Evolutionary conservation across 1,140 invertebrate species (phyloP), one percentile per base, ranked within the genome.

Genomic region (Drosophila ambigua): DNA sequence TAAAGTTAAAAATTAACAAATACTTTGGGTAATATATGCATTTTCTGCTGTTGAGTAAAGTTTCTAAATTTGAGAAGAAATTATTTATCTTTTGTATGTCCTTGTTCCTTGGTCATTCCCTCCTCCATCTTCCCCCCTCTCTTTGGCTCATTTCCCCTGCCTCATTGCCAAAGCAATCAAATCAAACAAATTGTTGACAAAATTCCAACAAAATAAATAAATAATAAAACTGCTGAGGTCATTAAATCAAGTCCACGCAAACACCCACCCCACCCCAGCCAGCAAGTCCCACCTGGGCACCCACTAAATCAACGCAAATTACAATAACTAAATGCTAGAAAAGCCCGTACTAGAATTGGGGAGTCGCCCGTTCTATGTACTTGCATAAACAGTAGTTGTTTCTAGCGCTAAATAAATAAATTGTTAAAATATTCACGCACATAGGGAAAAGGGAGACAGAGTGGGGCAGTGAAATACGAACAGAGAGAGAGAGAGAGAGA

Each of bases 151-250:
- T 46, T 26, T 28, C 20, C 20, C 35, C 28, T 16, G 9, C 24
- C 60, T 50, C 50, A 58, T 59, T 59, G 65, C 9, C 53, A 49
- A 20, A 44, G 78, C 82, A 85, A 85, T 85, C 82, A 85, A 82
- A 78, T 82, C 46, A 59, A 87, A 87, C 82, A 85, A 85, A 87
- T 85, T 88, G 82, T 85, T 85, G 78, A 85, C 82, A 82, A 87
- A 85, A 87, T 87, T 78, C 74, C 69, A 68, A 45, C 24, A 53
- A 76, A 60, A 71, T 82, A 71, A 81, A 78, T 81, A 74, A 74
- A 74, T 74, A 74, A 74, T 28, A 72, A 80, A 64, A 57, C 55
- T 58, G 44, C 54, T 43, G 45, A 41, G 69, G 60, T 62, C 82
- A 85, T 85, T 85, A 85, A 87, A 82, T 87, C 74, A 77, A 77